Evolutionary conservation across 1,140 invertebrate species (phyloP), one percentile per base, ranked within the genome.

Genomic region (Oedothorax gibbosus): DNA sequence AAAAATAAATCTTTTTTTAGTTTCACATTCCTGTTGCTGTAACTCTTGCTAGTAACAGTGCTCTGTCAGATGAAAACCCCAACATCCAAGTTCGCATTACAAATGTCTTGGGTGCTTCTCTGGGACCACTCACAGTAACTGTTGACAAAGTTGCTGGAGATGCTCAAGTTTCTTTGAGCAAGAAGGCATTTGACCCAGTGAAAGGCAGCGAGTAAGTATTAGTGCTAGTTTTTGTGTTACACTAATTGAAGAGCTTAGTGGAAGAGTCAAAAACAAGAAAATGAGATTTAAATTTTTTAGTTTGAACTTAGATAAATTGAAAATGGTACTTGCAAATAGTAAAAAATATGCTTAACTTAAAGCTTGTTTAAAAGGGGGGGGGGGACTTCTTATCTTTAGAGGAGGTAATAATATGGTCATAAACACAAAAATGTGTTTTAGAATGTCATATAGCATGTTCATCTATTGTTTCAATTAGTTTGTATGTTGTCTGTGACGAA

Each of bases 71-170:
- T 5, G 92, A 94, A 56, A 92, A 94, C 35, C 95, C 95, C 6
- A 91, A 92, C 0, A 90, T 98, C 18, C 82, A 90, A 86, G 92
- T 98, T 21, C 93, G 93, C 68, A 93, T 98, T 53, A 95, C 94
- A 7, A 95, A 98, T 91, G 91, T 98, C 57, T 90, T 98, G n/a
- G 97, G 97, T 2, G 92, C 93, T 78, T 91, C 94, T 7, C 88
- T 98, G 9, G 91, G 93, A 1, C 92, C 92, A 11, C 89, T 94
- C 53, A 93, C 93, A 64, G 94, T 97, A 0, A 91, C 94, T 62
- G 94, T 94, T 11, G 94, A 95, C 87, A 94, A 93, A 0, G 92
- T 94, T 87, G 88, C 95, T 0, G 92, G 92, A 20, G 95, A 96
- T 88, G 93, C 95, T 88, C 93, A 93, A 35, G 94, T 95, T 71